phyloP scores from a whole-genome alignment of 2,888 invertebrate species.

The Sicus ferrugineus region DNA sequence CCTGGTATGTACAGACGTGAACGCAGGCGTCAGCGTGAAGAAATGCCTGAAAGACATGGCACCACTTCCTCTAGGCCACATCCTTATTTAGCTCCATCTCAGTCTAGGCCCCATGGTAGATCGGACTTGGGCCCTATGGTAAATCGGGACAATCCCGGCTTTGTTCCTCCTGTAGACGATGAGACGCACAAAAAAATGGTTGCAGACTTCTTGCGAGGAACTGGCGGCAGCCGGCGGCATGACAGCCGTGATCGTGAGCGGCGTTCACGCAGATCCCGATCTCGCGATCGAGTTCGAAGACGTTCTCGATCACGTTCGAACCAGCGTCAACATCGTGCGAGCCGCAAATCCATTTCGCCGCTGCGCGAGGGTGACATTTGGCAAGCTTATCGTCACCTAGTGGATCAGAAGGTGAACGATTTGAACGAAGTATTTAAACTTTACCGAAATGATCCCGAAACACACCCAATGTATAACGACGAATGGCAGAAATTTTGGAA shows the following conservation, averaged over 20 bases:
- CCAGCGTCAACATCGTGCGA: conserved; percentile 30
- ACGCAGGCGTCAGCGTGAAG: conserved; percentile 4
- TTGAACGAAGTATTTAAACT: conserved; percentile 68
- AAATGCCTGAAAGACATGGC: not conserved
- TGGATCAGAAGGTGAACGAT: conserved; percentile 52
- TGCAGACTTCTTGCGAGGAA: conserved; percentile 56
- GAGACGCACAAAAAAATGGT: conserved; percentile 59
- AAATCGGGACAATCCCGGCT: conserved; percentile 2
- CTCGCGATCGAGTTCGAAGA: conserved; percentile 37
- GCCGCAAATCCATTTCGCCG: conserved; percentile 53
- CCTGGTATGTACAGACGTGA: conserved; percentile 13
- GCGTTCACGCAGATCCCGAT: conserved; percentile 41
- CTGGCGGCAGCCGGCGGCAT: conserved; percentile 20
- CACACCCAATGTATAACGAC: conserved; percentile 82
- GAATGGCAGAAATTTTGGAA: conserved; percentile 93
- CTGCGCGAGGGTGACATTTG: conserved; percentile 55
- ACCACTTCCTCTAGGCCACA: not conserved
- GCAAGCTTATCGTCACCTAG: conserved; percentile 59
- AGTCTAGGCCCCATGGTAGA: not conserved
- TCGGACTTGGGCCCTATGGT: too few relatives aligned
- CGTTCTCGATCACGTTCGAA: conserved; percentile 42
- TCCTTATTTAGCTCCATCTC: conserved; percentile 13
- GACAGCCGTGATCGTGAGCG: conserved; percentile 38
- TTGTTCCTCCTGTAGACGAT: conserved; percentile 48
- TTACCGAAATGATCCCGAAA: conserved; percentile 76